Percentiles rank a stretch among this genome's conserved stretches.
Conservation (phyloP, 2,888 invertebrate species). For the Arrhopalites spinosus region DNA sequence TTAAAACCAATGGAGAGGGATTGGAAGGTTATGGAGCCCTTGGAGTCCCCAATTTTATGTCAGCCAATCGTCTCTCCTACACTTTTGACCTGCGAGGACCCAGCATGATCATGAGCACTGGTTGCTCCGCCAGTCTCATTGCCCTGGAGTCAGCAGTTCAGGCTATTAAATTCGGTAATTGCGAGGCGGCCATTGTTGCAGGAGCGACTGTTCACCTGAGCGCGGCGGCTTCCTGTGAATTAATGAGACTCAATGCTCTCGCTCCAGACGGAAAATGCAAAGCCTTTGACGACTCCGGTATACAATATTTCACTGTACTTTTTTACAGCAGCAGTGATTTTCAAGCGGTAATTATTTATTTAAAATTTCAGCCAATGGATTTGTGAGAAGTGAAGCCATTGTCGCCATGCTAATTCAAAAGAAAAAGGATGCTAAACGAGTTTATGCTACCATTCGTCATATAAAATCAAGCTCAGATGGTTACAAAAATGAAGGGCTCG, state of each 20-base stretch:
- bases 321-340: not conserved
- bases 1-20: constrained; percentile 3
- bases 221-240: constrained; percentile 68
- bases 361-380: constrained; percentile 72
- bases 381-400: constrained; percentile 86
- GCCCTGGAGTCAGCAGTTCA: constrained; percentile 59
- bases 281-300: constrained; percentile 70
- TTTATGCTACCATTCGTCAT: constrained; percentile 84
- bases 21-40: constrained; percentile 64
- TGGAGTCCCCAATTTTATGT: constrained; percentile 65
- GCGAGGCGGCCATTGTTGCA: constrained; percentile 66
- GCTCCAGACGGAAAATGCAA: constrained; percentile 68
- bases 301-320: too few relatives aligned
- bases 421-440: constrained; percentile 72
- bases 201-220: constrained; percentile 66
- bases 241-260: constrained; percentile 66
- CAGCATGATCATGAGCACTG: constrained; percentile 68
- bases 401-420: constrained; percentile 82
- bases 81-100: constrained; percentile 66
- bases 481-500: constrained; percentile 84
- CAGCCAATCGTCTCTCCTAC: constrained; percentile 66
- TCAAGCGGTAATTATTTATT: not conserved
- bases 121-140: constrained; percentile 70
- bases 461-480: constrained; percentile 92
- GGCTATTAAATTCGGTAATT: constrained; percentile 59